Base-by-base conservation (phyloP, 2,113 vertebrate species). In the Tragelaphus strepsiceros region DNA sequence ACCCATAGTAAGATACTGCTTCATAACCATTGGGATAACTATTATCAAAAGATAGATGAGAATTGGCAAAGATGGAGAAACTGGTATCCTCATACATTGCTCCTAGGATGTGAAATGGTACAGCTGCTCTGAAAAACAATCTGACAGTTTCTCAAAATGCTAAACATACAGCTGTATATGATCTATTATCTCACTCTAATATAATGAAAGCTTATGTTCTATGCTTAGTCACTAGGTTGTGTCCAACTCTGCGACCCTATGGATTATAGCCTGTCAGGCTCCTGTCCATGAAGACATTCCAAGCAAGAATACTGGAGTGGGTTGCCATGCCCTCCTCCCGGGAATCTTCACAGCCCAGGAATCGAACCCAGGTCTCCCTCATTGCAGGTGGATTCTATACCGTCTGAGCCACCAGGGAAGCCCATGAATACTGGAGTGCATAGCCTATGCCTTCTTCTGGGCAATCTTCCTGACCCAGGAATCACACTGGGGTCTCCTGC, bases 181-280 rank as follows among this genome's bases (percentile, higher is more conserved):
- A 59, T 67, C 12, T 8, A 56, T 90, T 22, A 90, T 82, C 82
- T 62, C 22, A 84, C 22, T 35, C 35, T 24, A 88, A 87, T 53
- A 91, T 59, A 93, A 61, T 35, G 14, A 71, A 92, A 87, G n/a
- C 26, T 78, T 88, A 90, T 30, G 28, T 46, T 61, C 13, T 26
- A 2, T 71, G 67, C 67, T 39, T 39, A 71, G 10, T 71, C n/a
- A 6, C 67, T 71, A 39, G 39, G n/a, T 39, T 71, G n/a, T 39
- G 10, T 6, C 67, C 0, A 0, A 39, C n/a, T 71, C 35, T 39
- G n/a, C 5, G 21, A 39, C 67, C 19, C 19, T 71, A 21, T 71
- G n/a, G 67, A 39, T 35, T 22, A 19, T 22, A 39, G n/a, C 67
- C 67, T 39, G n/a, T 3, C n/a, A 39, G 67, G 5, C 67, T 71